Evolutionary conservation across 2,113 vertebrate species (phyloP).

Genomic region (Glaucidium brasilianum): DNA sequence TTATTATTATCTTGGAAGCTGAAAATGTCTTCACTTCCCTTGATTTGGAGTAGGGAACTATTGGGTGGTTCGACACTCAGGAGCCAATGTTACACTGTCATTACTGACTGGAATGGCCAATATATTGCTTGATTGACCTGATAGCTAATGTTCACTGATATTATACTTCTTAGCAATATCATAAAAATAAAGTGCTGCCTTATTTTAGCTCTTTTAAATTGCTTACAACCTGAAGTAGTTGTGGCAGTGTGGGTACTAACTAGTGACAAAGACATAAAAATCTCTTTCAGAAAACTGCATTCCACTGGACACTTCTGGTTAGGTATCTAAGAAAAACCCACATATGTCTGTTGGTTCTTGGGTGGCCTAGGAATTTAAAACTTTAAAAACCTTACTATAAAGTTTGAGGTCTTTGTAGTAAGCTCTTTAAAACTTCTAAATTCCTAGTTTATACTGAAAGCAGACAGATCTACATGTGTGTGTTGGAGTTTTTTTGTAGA

Average conservation of each 20-base stretch:
- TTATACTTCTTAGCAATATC: background rate
- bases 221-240: background rate
- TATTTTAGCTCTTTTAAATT: background rate
- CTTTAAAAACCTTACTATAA: background rate
- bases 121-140: background rate
- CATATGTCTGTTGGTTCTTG: background rate
- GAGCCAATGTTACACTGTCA: background rate
- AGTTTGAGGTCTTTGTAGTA: background rate
- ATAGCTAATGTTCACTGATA: background rate
- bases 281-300: background rate
- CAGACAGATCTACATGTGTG: background rate
- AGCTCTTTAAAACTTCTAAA: background rate
- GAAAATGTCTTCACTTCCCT: background rate
- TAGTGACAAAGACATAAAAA: background rate
- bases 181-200: background rate
- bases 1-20: background rate
- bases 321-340: background rate
- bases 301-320: background rate
- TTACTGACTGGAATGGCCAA: background rate
- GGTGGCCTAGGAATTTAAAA: background rate
- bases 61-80: background rate
- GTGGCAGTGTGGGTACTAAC: background rate
- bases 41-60: background rate
- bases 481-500: background rate
- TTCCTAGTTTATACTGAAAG: background rate